Conservation (phyloP, 37 sponge, comb jelly and placozoan species). For the Cliona cf. orientalis region DNA sequence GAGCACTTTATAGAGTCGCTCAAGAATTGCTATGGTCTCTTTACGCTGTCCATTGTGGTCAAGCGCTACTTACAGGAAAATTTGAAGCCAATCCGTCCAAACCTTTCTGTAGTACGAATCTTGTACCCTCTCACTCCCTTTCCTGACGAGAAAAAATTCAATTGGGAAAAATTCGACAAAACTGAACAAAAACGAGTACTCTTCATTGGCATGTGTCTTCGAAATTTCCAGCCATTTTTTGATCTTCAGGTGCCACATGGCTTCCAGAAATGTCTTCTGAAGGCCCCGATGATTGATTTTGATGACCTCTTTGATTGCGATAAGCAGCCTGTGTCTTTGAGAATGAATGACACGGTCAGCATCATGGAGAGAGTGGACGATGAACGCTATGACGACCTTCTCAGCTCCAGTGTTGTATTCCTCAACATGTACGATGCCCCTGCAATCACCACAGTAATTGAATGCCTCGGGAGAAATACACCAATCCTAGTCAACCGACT, state of each 20-base stretch:
- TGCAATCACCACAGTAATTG: constrained; percentile 56
- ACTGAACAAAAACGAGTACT: too few relatives aligned
- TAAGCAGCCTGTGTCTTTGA: constrained; percentile 12
- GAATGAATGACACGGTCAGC: constrained; percentile 31
- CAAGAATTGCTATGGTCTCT: too few relatives aligned
- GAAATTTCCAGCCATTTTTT: constrained; percentile 55
- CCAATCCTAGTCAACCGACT: too few relatives aligned
- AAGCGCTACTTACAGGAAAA: too few relatives aligned
- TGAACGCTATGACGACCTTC: constrained; percentile 60
- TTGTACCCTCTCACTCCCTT: too few relatives aligned
- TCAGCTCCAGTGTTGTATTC: constrained; percentile 60
- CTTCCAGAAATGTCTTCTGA: constrained; percentile 46
- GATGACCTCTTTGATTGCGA: constrained; percentile 16
- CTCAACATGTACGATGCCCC: constrained; percentile 59
- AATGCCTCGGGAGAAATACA: too few relatives aligned
- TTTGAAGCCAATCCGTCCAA: too few relatives aligned
- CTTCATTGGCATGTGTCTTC: constrained; percentile 51
- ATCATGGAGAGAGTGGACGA: constrained; percentile 36
- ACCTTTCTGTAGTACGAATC: too few relatives aligned
- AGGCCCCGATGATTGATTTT: constrained; percentile 53
- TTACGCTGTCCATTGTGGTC: too few relatives aligned
- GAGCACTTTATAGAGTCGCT: too few relatives aligned
- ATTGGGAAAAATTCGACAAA: too few relatives aligned
- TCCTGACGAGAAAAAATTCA: too few relatives aligned
- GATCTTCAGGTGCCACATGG: constrained; percentile 37